Evolutionary conservation across 2,888 invertebrate species (phyloP), one percentile per base, ranked within the genome.

Genomic region (Drosophila sordidapex): DNA sequence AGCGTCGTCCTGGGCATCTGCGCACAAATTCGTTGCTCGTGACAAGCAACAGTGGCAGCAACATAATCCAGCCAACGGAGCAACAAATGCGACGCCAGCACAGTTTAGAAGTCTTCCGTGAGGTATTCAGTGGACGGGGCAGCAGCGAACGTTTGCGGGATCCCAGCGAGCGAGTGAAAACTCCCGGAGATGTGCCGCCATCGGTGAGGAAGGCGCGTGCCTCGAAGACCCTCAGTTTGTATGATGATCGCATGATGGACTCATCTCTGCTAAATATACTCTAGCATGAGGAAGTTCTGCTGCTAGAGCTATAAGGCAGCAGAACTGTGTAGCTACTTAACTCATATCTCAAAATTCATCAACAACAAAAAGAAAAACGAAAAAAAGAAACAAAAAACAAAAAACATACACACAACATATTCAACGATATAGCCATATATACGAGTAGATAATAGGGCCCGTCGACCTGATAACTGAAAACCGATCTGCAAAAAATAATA

Each of bases 211-310:
- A 95, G 81, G 95, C 96, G 2, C 94, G 95, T 74, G 96, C 96
- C 1, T 95, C 95, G 51, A 96, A 96, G 78, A 95, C 98, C 76
- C 95, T 98, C 84, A 98, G 98, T 53, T 93, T 98, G 27, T 98
- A 97, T 88, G 97, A 98, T 87, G 98, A 98, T 91, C 94, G 98
- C 51, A 97, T 98, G 95, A 98, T 98, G 97, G 93, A 93, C 72
- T 92, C 93, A 51, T 91, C 93, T 1, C 88, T 91, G 40, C 75
- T 93, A 15, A 93, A 93, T 60, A 92, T 92, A 61, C 93, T 93
- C 87, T 93, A 93, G 92, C 93, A 93, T 89, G 93, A 93, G 89
- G 93, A 93, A 85, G 93, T 93, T 91, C 93, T 93, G 93, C 90
- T 93, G 83, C 83, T 93, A 74, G 93, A 93, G 76, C 81, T 93